Evolutionary conservation across 2,888 invertebrate species (phyloP).

Genomic region (Ectemnius cavifrons): DNA sequence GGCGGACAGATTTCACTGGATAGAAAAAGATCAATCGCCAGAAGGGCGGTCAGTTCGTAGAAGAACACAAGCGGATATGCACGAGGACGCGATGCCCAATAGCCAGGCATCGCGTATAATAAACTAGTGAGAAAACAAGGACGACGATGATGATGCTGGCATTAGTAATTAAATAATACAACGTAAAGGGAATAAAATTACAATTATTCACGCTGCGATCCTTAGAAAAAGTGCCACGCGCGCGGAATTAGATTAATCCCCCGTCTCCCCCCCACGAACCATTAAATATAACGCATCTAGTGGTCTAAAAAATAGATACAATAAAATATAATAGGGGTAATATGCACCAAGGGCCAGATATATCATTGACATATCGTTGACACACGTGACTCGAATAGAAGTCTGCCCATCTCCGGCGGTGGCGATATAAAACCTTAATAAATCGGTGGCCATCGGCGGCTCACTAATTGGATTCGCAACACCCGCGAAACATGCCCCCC

Average conservation of each 20-base stretch:
- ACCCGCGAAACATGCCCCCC: slow-evolving; percentile 46
- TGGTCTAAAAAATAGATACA: slow-evolving; percentile 10
- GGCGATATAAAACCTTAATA: slow-evolving; percentile 23
- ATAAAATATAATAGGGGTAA: slow-evolving; percentile 12
- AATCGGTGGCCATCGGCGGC: slow-evolving; percentile 7
- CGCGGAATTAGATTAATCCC: background rate
- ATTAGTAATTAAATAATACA: slow-evolving; percentile 3
- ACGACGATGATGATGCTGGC: background rate
- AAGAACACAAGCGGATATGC: background rate
- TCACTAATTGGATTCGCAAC: slow-evolving; percentile 38
- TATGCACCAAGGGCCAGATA: slow-evolving; percentile 9
- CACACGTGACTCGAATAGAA: slow-evolving; percentile 13
- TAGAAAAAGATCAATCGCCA: no score
- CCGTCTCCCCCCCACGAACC: background rate
- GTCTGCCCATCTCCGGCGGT: slow-evolving; percentile 4
- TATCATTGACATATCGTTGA: background rate
- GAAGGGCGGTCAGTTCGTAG: background rate
- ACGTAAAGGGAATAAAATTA: slow-evolving; percentile 7
- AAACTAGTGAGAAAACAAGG: no score
- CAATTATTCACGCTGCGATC: background rate
- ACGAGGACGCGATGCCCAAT: no score
- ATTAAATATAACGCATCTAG: slow-evolving; percentile 7
- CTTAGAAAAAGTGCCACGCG: background rate
- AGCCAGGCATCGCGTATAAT: no score
- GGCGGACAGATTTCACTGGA: no score